Evolutionary conservation across 2,797 vertebrate genomes (phyloP), one percentile per base, ranked within the genome.

Genomic region (Dallia pectoralis): DNA sequence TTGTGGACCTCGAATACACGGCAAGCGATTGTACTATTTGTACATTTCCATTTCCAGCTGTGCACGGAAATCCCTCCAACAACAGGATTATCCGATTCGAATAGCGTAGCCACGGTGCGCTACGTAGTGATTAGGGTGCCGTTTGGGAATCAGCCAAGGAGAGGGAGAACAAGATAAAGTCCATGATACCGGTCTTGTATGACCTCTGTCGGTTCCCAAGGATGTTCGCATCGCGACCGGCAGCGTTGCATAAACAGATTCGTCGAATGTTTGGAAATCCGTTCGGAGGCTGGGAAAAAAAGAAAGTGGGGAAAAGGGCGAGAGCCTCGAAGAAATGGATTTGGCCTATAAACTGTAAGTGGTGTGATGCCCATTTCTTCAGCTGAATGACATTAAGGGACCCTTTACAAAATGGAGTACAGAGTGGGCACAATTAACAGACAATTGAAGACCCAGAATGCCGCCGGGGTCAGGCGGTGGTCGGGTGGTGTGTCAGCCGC

Each of bases 191-290:
- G 89, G 94, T 95, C 95, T 89, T 91, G 91, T 93, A 93, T 97
- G 96, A 98, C 96, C 95, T 89, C 91, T 18, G 77, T 79, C 19
- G 69, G 79, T 85, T 88, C 29, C 76, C 44, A 87, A 82, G 91
- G 87, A 92, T 95, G 92, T 94, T 93, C 92, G 92, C 91, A 77
- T 85, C 83, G 83, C 91, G 92, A 95, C 85, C n/a, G n/a, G n/a
- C n/a, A 88, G 18, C 53, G 92, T 91, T 97, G 95, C 97, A 97
- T 95, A 93, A 96, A 96, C 93, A 97, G 91, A 97, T 97, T 98
- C 98, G 97, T 95, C 96, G 95, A 98, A 97, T 97, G 96, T 96
- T 99, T 98, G 95, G 96, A 92, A 97, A 96, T 96, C 95, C 91
- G 94, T 96, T 95, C 94, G 93, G 93, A 94, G 89, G 91, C 93